A percentile compares a stretch with the other conserved stretches of the same genome.
Evolutionary conservation across 2,888 invertebrate species (phyloP).

Genomic region (Nephrotoma appendiculata): DNA sequence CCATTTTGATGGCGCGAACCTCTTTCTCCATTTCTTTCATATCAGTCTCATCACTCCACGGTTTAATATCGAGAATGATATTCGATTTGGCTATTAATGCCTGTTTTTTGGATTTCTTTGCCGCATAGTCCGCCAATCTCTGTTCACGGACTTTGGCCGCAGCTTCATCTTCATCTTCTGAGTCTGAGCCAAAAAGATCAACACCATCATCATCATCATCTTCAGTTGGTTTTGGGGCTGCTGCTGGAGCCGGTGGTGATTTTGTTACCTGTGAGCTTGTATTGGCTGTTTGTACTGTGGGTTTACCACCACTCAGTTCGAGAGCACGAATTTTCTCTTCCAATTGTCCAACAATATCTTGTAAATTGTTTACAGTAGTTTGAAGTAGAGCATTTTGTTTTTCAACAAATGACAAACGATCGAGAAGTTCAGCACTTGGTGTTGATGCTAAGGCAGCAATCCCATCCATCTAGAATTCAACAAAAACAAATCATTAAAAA

Average conservation of each 20-base stretch:
- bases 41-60: slow-evolving; percentile 83
- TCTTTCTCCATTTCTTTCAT: slow-evolving; percentile 68
- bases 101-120: slow-evolving; percentile 86
- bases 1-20: slow-evolving; percentile 62
- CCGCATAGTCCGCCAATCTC: slow-evolving; percentile 75
- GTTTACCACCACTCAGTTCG: slow-evolving; percentile 27
- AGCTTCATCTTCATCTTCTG: slow-evolving; percentile 51
- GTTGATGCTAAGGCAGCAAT: slow-evolving; percentile 42
- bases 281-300: not conserved
- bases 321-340: not conserved
- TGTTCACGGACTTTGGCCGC: slow-evolving; percentile 69
- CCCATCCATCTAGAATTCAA: slow-evolving; percentile 43
- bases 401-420: slow-evolving; percentile 40
- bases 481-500: not conserved
- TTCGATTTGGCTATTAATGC: slow-evolving; percentile 85
- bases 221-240: slow-evolving; percentile 18
- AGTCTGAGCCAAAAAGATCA: slow-evolving; percentile 69
- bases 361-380: slow-evolving; percentile 15
- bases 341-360: not conserved
- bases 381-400: slow-evolving; percentile 36
- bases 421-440: slow-evolving; percentile 39
- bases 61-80: slow-evolving; percentile 87
- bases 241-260: slow-evolving; percentile 16
- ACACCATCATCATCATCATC: slow-evolving; percentile 56
- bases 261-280: slow-evolving; percentile 9